Conservation (phyloP, 2,797 vertebrate species). For the Chelmon rostratus region DNA sequence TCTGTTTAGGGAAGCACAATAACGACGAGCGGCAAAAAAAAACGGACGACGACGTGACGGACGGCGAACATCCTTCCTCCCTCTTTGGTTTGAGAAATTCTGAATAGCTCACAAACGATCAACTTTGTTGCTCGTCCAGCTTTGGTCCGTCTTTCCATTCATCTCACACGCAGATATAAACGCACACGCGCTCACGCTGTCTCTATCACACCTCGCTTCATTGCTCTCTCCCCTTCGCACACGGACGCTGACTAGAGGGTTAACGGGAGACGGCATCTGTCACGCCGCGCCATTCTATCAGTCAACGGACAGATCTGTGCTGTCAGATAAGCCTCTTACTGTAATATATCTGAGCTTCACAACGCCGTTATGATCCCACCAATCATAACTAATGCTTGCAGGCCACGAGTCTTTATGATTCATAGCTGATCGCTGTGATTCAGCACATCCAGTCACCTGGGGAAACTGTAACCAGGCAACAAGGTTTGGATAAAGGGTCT, state of each 20-base stretch:
- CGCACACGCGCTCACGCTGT: neutral
- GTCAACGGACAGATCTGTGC: constrained; percentile 55
- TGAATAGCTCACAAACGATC: too few species aligned
- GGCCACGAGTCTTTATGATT: constrained; percentile 50
- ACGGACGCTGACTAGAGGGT: constrained; percentile 43
- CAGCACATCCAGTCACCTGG: constrained; percentile 70
- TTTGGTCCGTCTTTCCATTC: constrained; percentile 1
- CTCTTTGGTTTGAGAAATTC: too few species aligned
- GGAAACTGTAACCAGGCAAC: constrained; percentile 77
- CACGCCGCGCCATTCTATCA: constrained; percentile 39
- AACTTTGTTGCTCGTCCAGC: neutral
- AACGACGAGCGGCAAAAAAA: neutral
- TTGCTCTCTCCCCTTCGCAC: constrained; percentile 21
- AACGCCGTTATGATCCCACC: constrained; percentile 49
- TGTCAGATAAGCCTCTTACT: constrained; percentile 62
- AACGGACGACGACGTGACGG: neutral
- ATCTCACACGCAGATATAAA: constrained; percentile 29
- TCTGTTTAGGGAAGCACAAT: constrained; percentile 10
- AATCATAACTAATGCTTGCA: constrained; percentile 47
- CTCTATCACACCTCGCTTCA: constrained; percentile 23
- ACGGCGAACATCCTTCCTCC: neutral
- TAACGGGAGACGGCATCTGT: constrained; percentile 51
- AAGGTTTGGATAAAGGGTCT: constrained; percentile 50
- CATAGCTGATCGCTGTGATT: constrained; percentile 56
- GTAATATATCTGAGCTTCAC: constrained; percentile 63